phyloP scores from a whole-genome alignment of 2,888 invertebrate genomes.

The Tachina grossa region DNA sequence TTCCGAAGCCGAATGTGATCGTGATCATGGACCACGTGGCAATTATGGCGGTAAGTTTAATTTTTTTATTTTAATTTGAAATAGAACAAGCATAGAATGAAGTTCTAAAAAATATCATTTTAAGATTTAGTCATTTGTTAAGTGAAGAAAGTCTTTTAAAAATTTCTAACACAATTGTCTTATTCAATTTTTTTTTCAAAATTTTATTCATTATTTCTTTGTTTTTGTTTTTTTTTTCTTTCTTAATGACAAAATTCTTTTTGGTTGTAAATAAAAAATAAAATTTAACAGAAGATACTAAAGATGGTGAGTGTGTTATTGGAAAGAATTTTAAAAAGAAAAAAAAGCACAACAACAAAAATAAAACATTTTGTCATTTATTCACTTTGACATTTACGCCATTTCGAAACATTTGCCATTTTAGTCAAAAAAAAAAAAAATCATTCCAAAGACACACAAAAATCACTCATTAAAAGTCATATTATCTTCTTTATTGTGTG shows the following conservation, averaged over 20 bases:
- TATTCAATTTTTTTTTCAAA: constrained; percentile 51
- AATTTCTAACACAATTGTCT: constrained; percentile 38
- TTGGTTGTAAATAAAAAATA: constrained; percentile 29
- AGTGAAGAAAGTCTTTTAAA: background rate
- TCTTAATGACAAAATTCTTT: constrained; percentile 34
- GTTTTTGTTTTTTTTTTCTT: constrained; percentile 17
- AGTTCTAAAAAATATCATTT: background rate
- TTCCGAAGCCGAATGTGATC: constrained; percentile 96
- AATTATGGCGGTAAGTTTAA: constrained; percentile 91
- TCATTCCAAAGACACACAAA: constrained; percentile 55
- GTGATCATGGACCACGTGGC: constrained; percentile 89
- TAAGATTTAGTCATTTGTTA: background rate
- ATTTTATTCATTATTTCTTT: constrained; percentile 46
- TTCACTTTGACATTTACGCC: constrained; percentile 29
- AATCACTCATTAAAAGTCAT: constrained; percentile 59
- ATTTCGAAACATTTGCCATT: constrained; percentile 38
- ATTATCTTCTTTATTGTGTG: constrained; percentile 11
- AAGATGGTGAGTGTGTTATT: constrained; percentile 81
- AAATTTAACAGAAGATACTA: constrained; percentile 80
- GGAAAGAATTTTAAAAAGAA: constrained; percentile 25
- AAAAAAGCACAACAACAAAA: background rate
- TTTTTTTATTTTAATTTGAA: background rate
- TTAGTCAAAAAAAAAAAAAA: constrained; percentile 10
- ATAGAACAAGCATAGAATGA: background rate
- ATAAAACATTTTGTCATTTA: constrained; percentile 39